Base-by-base conservation (phyloP, 2,797 vertebrate genomes). In the Acestrorhynchus altus region DNA sequence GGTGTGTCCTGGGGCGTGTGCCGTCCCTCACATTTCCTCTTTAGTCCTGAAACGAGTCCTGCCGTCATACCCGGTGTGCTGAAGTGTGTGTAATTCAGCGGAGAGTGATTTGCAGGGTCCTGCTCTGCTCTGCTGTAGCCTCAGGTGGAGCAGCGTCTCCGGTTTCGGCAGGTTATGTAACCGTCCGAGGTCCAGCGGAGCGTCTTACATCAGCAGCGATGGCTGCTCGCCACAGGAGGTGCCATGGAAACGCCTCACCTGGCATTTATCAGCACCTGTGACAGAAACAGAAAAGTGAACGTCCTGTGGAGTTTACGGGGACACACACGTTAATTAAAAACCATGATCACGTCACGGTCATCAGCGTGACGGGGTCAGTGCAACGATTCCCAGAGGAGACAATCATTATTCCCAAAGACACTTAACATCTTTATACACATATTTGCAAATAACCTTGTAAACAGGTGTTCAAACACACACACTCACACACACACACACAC, bases 71-170 rank as follows among this genome's bases (percentile, higher is more conserved):
- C 51, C 59, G 0, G 7, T 74, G 39, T 71, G 7, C 15, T 16
- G 20, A 56, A 42, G 54, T 57, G 57, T 59, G 16, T n/a, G n/a
- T 57, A 18, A 56, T 56, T 71, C 20, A 42, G 52, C 46, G n/a
- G 24, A 39, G 39, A 44, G 54, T 42, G 28, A 59, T 57, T 71
- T 40, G 44, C 22, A 72, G 22, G 69, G 35, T n/a, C 20, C 20
- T 52, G 51, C 51, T 52, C 8, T 52, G 51, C n/a, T 46, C 52
- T 44, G 39, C 16, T 72, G 52, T 26, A 44, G 69, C 54, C 35
- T 59, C 39, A 46, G 39, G 69, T 26, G 40, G 8, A 24, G 52
- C 52, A 52, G 49, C 18, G 7, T 52, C 49, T 52, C 46, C n/a
- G 9, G 49, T 26, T 56, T 24, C 2, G 5, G 5, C 16, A 1